Evolutionary conservation across 2,888 invertebrate species (phyloP), one percentile per base, ranked within the genome.

Genomic region (Formica aserva): DNA sequence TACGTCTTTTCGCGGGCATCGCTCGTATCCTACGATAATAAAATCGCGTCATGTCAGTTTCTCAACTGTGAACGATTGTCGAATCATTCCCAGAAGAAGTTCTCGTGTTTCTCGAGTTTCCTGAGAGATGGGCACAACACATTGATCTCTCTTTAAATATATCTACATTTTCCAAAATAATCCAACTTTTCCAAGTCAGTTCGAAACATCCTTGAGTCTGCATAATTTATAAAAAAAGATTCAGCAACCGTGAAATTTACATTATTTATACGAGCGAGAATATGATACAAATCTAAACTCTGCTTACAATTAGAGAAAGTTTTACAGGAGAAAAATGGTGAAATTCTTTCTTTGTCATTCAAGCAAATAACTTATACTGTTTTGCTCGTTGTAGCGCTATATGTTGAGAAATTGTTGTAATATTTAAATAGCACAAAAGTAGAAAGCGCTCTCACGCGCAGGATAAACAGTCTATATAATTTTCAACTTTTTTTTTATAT

Each of bases 1-100:
- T 57, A 8, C 45, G 72, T 18, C 72, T 48, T 60, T 80, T 80
- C 60, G 32, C 77, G 55, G 38, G 41, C 57, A 8, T n/a, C 22
- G 77, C 55, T 66, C 55, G 18, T 41, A 60, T 63, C 22, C 41
- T 26, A 11, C 29, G 29, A 77, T 57, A 77, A 78, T 32, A 62
- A 60, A 71, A 45, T 80, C 45, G 22, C 60, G 18, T 78, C 26
- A 63, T 15, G n/a, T 29, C 15, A 55, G 32, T 22, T 67, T 32
- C 3, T 45, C 55, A 35, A 13, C n/a, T 15, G n/a, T 26, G 29
- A 48, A 52, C 26, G 22, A 18, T 11, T 11, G 6, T 11, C 11
- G 5, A 63, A n/a, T 29, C 11, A n/a, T 18, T n/a, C 13, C 3
- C 22, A 22, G 3, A 41, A 60, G 22, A 3, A 48, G 2, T 29